Conservation (phyloP, 2,113 vertebrate species). For the Echinops telfairi region DNA sequence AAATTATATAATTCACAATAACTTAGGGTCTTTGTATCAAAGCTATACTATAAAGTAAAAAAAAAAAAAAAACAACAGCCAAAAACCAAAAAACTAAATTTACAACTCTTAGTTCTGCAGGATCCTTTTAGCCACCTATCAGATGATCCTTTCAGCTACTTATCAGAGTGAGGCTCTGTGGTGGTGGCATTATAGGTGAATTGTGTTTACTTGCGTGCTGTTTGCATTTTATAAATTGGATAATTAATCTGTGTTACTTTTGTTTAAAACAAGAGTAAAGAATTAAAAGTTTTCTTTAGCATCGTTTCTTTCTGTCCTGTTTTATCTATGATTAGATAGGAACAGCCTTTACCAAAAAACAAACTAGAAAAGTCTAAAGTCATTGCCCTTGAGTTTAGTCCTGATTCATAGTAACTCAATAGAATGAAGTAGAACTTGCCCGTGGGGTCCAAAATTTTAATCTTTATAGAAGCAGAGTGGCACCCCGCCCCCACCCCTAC, state of each 20-base stretch:
- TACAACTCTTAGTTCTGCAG: neutral
- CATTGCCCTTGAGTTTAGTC: neutral
- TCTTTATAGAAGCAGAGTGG: neutral
- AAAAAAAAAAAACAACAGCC: too few species aligned
- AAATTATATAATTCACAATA: neutral
- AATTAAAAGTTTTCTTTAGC: conserved; percentile 22
- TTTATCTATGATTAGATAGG: neutral
- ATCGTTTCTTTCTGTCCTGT: conserved; percentile 10
- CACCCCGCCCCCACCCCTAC: too few species aligned
- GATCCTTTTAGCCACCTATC: too few species aligned
- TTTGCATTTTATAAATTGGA: neutral
- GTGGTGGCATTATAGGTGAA: neutral
- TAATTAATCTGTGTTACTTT: conserved; percentile 47
- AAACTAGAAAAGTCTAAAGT: neutral
- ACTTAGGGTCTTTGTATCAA: neutral
- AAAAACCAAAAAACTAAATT: neutral
- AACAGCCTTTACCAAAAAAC: neutral
- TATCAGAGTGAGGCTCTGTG: neutral
- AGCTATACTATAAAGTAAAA: neutral
- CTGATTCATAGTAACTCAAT: neutral
- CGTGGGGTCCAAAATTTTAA: neutral
- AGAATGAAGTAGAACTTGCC: neutral
- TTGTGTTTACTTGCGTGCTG: neutral
- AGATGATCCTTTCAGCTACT: neutral
- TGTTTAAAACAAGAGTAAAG: conserved; percentile 36